These are phyloP conservation scores for Papilio machaon DNA, from an alignment of 1,140 invertebrate genomes.

Conservation along the genomic window DNA sequence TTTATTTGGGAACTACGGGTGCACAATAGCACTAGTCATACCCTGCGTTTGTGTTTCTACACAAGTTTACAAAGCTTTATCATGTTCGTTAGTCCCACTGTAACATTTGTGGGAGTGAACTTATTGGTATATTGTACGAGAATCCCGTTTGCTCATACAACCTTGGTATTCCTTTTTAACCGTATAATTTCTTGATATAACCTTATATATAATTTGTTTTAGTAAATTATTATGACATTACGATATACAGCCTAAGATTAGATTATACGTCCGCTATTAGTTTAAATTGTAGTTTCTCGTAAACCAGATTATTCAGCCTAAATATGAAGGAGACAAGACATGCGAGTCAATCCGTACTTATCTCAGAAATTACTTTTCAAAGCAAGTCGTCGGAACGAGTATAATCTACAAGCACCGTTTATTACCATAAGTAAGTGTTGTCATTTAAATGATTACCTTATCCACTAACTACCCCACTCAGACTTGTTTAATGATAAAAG, in stretches of 20 bases:
- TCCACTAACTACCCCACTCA: not conserved
- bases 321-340: slow-evolving; percentile 1
- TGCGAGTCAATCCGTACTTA: not conserved
- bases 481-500: not conserved
- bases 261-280: not conserved
- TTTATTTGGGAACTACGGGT: too few species aligned
- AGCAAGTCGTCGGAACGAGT: not conserved
- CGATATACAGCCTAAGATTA: not conserved
- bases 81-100: too few species aligned
- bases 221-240: not conserved
- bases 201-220: too few species aligned
- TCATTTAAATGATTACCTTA: slow-evolving; percentile 2
- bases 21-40: too few species aligned
- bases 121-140: not conserved
- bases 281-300: not conserved
- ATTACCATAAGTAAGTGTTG: not conserved
- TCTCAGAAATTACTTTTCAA: slow-evolving; percentile 16
- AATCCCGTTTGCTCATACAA: not conserved
- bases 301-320: not conserved
- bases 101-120: not conserved
- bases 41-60: too few species aligned
- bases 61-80: too few species aligned
- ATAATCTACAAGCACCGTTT: not conserved
- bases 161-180: too few species aligned
- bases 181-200: too few species aligned